These are phyloP conservation scores for Catocala nupta DNA, from an alignment of 2,888 invertebrate species.

Conservation along the genomic window DNA sequence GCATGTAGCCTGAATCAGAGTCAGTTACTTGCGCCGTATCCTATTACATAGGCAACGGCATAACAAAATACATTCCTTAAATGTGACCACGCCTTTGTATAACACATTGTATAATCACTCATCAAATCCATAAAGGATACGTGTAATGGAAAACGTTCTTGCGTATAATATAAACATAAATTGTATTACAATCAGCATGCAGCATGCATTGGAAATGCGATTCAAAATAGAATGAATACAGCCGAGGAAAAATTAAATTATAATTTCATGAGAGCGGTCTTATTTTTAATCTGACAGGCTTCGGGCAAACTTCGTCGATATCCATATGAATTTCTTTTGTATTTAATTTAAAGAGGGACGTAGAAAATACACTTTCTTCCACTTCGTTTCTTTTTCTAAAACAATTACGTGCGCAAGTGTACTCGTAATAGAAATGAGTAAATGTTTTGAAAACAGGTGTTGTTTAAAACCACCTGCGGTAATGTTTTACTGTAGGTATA, in stretches of 20 bases:
- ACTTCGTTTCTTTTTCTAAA: conserved; percentile 16
- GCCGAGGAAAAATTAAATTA: conserved; percentile 80
- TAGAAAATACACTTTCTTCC: conserved; percentile 32
- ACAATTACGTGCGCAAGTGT: conserved; percentile 19
- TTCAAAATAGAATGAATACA: conserved; percentile 58
- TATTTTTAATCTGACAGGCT: conserved; percentile 72
- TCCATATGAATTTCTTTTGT: conserved; percentile 60
- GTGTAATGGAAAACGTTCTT: conserved; percentile 2
- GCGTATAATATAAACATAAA: conserved; percentile 38
- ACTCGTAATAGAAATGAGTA: conserved; percentile 14
- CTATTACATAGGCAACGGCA: too few relatives aligned
- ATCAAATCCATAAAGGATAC: conserved; percentile 13
- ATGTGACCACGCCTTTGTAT: too few relatives aligned
- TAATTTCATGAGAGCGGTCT: conserved; percentile 81
- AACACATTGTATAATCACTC: too few relatives aligned
- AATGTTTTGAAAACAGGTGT: conserved; percentile 22
- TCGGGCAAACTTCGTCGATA: conserved; percentile 62
- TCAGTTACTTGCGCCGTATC: too few relatives aligned
- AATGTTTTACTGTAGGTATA: not conserved
- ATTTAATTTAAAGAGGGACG: conserved; percentile 43
- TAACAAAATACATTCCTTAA: too few relatives aligned
- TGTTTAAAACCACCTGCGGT: conserved; percentile 5
- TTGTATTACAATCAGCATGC: conserved; percentile 52
- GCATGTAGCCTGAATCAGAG: too few relatives aligned
- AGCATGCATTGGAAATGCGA: conserved; percentile 65